Conservation (phyloP, 64 coral and sea anemone genomes). For the Stichodactyla mertensii region DNA sequence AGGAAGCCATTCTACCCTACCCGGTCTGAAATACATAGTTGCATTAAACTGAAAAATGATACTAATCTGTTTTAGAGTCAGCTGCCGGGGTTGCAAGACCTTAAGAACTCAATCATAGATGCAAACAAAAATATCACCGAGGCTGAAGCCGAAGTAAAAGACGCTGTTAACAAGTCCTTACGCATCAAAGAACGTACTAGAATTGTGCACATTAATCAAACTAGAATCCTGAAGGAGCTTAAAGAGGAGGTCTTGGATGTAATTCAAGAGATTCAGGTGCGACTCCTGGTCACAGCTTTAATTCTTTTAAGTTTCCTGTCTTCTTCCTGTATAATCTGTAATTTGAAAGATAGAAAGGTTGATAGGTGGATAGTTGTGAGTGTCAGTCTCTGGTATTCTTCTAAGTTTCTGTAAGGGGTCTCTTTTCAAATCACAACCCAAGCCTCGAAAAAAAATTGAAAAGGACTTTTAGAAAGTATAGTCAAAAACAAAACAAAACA, state of each 20-base stretch:
- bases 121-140: constrained; percentile 40
- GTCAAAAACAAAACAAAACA: too few relatives aligned
- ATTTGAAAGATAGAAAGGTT: too few relatives aligned
- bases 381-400: not conserved
- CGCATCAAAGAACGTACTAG: constrained; percentile 5
- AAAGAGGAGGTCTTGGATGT: constrained; percentile 41
- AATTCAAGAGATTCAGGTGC: constrained; percentile 33
- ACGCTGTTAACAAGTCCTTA: constrained; percentile 37
- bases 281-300: not conserved
- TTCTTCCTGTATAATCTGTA: not conserved
- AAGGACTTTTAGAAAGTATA: too few relatives aligned
- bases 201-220: not conserved
- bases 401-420: too few relatives aligned
- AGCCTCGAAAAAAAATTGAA: too few relatives aligned
- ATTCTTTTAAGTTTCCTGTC: not conserved
- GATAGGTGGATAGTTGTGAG: not conserved
- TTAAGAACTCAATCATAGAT: constrained; percentile 19
- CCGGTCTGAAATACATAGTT: too few relatives aligned
- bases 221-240: constrained; percentile 26
- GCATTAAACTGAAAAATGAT: not conserved
- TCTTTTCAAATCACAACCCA: too few relatives aligned
- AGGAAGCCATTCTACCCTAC: not conserved
- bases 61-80: not conserved
- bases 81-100: constrained; percentile 6
- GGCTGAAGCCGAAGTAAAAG: constrained; percentile 26